Conservation (phyloP, 2,113 vertebrate species). For the Hemichromis elongatus region DNA sequence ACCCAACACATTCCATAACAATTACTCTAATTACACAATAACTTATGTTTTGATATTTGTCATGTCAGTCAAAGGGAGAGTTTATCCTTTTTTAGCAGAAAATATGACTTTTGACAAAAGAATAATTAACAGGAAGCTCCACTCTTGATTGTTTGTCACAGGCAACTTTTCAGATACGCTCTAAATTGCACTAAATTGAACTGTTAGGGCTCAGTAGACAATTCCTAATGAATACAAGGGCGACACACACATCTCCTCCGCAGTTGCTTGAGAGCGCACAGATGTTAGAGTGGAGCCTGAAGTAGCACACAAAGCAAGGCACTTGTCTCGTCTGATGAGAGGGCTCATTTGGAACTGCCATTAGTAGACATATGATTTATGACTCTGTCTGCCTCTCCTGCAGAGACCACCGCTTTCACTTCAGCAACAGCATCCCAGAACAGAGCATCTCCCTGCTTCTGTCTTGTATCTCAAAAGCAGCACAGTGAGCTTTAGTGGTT, state of each 20-base stretch:
- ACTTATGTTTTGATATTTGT: neutral
- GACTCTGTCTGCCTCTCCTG: conserved; percentile 42
- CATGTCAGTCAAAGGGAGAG: neutral
- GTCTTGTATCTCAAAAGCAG: neutral
- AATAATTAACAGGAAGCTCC: neutral
- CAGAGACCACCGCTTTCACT: conserved; percentile 33
- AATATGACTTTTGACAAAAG: neutral
- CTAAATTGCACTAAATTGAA: conserved; percentile 45
- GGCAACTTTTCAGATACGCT: conserved; percentile 20
- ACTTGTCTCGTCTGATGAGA: conserved; percentile 76
- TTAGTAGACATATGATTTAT: conserved; percentile 70
- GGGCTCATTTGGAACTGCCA: conserved; percentile 72
- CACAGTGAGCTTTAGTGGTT: neutral
- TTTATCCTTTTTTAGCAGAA: neutral
- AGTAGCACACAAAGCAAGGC: conserved; percentile 70
- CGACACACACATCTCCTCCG: conserved; percentile 39
- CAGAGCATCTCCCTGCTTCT: neutral
- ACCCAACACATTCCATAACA: neutral
- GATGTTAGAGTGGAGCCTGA: conserved; percentile 63
- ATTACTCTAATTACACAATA: neutral
- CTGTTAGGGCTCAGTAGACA: conserved; percentile 39
- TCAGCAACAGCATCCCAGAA: conserved; percentile 2
- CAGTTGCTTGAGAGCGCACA: conserved; percentile 55
- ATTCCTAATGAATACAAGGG: conserved; percentile 54
- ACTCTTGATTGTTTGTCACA: conserved; percentile 18